Conservation (phyloP, 1,140 invertebrate species). For the Philopotamus ludificatus region DNA sequence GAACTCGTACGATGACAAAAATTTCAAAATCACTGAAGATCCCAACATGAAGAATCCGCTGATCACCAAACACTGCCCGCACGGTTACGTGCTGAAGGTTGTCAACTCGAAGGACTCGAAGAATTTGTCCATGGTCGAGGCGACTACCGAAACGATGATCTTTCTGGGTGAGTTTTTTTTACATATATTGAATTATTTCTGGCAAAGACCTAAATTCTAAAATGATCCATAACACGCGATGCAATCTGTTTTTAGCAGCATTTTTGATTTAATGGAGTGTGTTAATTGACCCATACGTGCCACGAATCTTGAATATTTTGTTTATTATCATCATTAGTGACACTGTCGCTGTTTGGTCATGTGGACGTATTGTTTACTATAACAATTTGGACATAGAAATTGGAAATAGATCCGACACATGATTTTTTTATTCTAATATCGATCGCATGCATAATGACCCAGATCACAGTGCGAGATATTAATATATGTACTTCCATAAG, state of each 20-base stretch:
- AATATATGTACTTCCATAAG: too few relatives aligned
- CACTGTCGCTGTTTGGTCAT: too few relatives aligned
- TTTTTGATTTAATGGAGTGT: too few relatives aligned
- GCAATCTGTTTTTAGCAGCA: neutral
- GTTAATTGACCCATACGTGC: neutral
- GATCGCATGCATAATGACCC: too few relatives aligned
- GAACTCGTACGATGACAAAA: slow-evolving; percentile 81
- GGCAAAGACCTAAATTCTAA: too few relatives aligned
- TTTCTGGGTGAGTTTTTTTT: slow-evolving; percentile 58
- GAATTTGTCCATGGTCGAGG: slow-evolving; percentile 65
- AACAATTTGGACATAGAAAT: too few relatives aligned
- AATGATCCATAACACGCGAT: neutral
- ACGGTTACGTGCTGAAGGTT: slow-evolving; percentile 80
- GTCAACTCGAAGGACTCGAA: slow-evolving; percentile 77
- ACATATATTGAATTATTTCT: slow-evolving; percentile 3
- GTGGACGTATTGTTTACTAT: too few relatives aligned
- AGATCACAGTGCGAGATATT: too few relatives aligned
- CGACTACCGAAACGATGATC: slow-evolving; percentile 68
- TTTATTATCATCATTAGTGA: too few relatives aligned
- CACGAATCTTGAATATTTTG: neutral
- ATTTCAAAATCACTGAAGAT: slow-evolving; percentile 61
- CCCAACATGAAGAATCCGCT: slow-evolving; percentile 60
- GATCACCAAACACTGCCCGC: slow-evolving; percentile 52
- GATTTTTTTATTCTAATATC: too few relatives aligned
- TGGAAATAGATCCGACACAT: too few relatives aligned